A percentile compares a stretch with the other conserved stretches of the same genome.
Conservation (phyloP, 2,797 vertebrate species). For the Liparis tanakae region DNA sequence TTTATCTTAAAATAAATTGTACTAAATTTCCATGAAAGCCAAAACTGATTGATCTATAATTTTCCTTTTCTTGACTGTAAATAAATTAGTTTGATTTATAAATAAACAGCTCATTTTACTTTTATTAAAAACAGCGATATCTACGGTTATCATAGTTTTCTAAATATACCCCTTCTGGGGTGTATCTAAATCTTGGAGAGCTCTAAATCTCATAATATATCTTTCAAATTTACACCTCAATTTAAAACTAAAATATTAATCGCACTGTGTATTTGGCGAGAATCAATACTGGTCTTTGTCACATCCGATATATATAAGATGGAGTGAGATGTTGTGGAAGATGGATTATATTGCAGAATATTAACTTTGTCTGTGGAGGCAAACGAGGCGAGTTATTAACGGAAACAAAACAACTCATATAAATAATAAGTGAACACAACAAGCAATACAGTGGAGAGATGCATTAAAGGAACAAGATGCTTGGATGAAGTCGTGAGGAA, state of each 20-base stretch:
- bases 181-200: conserved; percentile 11
- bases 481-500: conserved; percentile 65
- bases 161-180: not conserved
- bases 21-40: not conserved
- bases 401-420: conserved; percentile 7
- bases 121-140: not conserved
- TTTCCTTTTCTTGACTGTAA: conserved; percentile 14
- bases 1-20: not conserved
- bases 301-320: conserved; percentile 28
- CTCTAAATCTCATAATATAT: not conserved
- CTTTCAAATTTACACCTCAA: not conserved
- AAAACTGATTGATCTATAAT: conserved; percentile 11
- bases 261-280: conserved; percentile 29
- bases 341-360: conserved; percentile 51
- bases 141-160: not conserved
- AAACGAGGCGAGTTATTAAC: conserved; percentile 44
- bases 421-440: conserved; percentile 50
- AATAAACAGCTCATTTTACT: conserved; percentile 7
- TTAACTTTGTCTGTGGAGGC: conserved; percentile 60
- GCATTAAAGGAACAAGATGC: conserved; percentile 72
- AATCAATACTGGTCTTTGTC: conserved; percentile 31
- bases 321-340: conserved; percentile 27
- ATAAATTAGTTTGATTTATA: conserved; percentile 20
- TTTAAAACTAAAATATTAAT: conserved; percentile 27
- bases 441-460: conserved; percentile 58